Percentiles rank a stretch among this genome's conserved stretches.
phyloP scores from a whole-genome alignment of 2,113 vertebrate species.

The Galeopterus variegatus region DNA sequence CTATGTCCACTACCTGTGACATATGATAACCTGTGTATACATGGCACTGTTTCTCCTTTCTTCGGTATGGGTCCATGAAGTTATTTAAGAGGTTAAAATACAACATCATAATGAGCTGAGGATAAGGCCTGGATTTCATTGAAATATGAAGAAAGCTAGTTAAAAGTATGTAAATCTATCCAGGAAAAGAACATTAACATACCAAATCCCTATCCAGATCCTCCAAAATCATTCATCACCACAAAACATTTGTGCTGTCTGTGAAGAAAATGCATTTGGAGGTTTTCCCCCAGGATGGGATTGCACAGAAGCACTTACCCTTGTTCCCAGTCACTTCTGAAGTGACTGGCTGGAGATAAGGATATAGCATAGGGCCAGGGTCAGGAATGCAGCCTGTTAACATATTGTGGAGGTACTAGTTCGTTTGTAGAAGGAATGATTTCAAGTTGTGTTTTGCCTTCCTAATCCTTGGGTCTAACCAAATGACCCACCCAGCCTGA shows the following conservation, averaged over 20 bases:
- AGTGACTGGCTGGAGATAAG: not conserved
- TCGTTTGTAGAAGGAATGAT: conserved; percentile 2
- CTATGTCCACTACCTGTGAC: not conserved
- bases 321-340: conserved; percentile 15
- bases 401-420: not conserved
- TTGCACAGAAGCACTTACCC: not conserved
- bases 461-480: not conserved
- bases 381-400: not conserved
- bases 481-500: not conserved
- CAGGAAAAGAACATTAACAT: conserved; percentile 10
- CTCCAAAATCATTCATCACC: conserved; percentile 8
- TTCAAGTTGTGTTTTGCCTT: not conserved
- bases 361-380: not conserved
- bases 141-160: conserved; percentile 33
- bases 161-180: not conserved
- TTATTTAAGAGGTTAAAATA: conserved; percentile 33
- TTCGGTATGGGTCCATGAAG: not conserved
- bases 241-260: conserved; percentile 41
- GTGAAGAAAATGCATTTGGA: conserved; percentile 42
- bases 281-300: not conserved
- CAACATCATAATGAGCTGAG: not conserved
- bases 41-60: conserved; percentile 12
- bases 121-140: conserved; percentile 40
- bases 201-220: not conserved
- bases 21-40: not conserved